phyloP scores from a whole-genome alignment of 2,888 invertebrate genomes.

The Ectemnius continuus region DNA sequence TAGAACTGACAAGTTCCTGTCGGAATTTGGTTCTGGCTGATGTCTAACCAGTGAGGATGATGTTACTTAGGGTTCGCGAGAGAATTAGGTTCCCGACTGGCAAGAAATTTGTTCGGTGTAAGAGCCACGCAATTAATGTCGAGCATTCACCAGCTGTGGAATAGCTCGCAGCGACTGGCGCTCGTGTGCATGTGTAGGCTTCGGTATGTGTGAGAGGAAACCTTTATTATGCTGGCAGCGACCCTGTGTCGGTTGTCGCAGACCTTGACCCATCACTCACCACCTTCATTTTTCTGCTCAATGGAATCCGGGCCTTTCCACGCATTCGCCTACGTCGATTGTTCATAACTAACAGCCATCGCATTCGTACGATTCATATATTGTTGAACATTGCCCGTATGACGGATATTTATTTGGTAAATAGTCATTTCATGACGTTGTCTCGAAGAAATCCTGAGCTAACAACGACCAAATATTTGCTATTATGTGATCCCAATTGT shows the following conservation, averaged over 20 bases:
- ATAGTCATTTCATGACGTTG: too few species aligned
- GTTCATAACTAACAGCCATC: too few species aligned
- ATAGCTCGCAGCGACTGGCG: slow-evolving; percentile 1
- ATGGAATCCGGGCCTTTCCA: neutral
- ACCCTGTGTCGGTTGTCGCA: slow-evolving; percentile 31
- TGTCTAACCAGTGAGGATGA: neutral
- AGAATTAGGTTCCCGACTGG: neutral
- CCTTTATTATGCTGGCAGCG: slow-evolving; percentile 37
- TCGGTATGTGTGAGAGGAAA: slow-evolving; percentile 35
- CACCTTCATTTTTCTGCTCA: slow-evolving; percentile 23
- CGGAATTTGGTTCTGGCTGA: neutral
- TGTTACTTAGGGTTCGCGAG: neutral
- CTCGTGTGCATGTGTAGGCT: too few species aligned
- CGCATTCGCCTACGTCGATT: too few species aligned
- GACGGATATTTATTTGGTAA: too few species aligned
- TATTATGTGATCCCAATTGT: too few species aligned
- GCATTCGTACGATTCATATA: too few species aligned
- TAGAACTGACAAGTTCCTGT: neutral
- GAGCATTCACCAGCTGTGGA: neutral
- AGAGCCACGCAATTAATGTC: neutral
- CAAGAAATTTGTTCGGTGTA: neutral
- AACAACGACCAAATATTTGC: too few species aligned
- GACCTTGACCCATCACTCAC: slow-evolving; percentile 46
- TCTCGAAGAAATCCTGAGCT: too few species aligned
- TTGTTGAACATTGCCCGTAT: too few species aligned